These are phyloP conservation scores for Nothobranchius furzeri DNA, from an alignment of 2,113 vertebrate species.

Conservation along the genomic window DNA sequence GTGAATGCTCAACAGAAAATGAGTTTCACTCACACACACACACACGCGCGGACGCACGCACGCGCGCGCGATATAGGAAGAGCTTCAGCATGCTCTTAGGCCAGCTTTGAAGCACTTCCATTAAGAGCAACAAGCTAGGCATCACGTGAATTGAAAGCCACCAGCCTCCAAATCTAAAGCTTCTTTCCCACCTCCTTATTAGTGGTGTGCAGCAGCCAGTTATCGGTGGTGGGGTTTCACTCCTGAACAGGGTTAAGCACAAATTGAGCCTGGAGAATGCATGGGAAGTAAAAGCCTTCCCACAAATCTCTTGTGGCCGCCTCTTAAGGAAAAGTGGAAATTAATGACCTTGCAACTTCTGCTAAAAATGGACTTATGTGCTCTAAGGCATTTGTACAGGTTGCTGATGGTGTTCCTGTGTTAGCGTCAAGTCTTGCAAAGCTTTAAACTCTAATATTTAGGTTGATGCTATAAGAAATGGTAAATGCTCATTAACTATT, in stretches of 20 bases:
- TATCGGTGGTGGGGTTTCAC: constrained; percentile 40
- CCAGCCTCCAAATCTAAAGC: constrained; percentile 45
- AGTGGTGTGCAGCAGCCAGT: constrained; percentile 35
- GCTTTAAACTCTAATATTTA: constrained; percentile 3
- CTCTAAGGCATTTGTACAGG: background rate
- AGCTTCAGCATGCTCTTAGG: background rate
- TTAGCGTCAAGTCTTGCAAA: background rate
- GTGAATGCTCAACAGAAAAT: constrained; percentile 58
- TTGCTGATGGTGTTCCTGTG: constrained; percentile 2
- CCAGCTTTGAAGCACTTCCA: constrained; percentile 12
- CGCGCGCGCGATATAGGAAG: background rate
- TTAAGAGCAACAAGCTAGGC: constrained; percentile 7
- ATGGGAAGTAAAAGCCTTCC: constrained; percentile 18
- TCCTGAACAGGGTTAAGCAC: constrained; percentile 51
- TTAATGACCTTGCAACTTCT: constrained; percentile 35
- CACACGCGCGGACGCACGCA: background rate
- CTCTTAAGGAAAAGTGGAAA: constrained; percentile 29
- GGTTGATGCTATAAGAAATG: background rate
- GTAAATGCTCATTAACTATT: background rate
- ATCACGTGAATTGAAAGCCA: constrained; percentile 19
- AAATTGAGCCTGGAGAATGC: constrained; percentile 38
- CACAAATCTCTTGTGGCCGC: constrained; percentile 37
- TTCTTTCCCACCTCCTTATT: constrained; percentile 31
- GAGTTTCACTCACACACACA: constrained; percentile 5
- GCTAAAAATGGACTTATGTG: constrained; percentile 16